Base-by-base conservation (phyloP, 1,140 invertebrate species). In the Dinothrombium tinctorium region DNA sequence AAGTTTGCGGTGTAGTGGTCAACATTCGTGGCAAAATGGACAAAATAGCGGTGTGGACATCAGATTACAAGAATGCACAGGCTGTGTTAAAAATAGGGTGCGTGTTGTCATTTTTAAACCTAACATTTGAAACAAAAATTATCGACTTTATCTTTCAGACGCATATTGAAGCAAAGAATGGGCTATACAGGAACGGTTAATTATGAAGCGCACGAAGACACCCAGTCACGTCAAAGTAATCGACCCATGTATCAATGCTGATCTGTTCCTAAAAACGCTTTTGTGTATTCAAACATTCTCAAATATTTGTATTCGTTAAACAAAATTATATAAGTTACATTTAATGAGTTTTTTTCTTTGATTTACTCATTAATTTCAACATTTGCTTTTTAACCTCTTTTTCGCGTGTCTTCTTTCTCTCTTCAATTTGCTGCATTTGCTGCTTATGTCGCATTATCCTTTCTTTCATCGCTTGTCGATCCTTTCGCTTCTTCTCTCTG, bases 341-440 rank as follows among this genome's bases (percentile, higher is more conserved):
- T n/a, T n/a, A n/a, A n/a, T n/a, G 28, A 29, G 28, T 29, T 33
- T 42, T 55, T 47, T 33, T 55, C 52, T 46, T 65, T 58, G 47
- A 57, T 66, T 58, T 80, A 75, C 53, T 73, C 74, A 41, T 75
- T 56, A 71, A 69, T 37, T 76, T 66, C 52, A 78, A 83, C 1
- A 89, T 69, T 53, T 80, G 69, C 54, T 87, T 86, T 49, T 82
- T 79, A 20, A 76, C 54, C 53, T 76, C 69, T 49, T 73, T 79
- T 48, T 84, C 71, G 39, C 76, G 71, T 41, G 71, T 68, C 12
- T 72, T 53, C 47, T 73, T 73, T 28, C 64, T 67, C 38, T 63
- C 64, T 51, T 79, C 74, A 17, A 72, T 68, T 22, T 63, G 70
- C 26, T 69, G 63, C 19, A 72, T 57, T 43, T 63, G 52, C 32